These are phyloP conservation scores for Ispidina lecontei DNA, from an alignment of 2,797 vertebrate genomes.

Conservation along the genomic window DNA sequence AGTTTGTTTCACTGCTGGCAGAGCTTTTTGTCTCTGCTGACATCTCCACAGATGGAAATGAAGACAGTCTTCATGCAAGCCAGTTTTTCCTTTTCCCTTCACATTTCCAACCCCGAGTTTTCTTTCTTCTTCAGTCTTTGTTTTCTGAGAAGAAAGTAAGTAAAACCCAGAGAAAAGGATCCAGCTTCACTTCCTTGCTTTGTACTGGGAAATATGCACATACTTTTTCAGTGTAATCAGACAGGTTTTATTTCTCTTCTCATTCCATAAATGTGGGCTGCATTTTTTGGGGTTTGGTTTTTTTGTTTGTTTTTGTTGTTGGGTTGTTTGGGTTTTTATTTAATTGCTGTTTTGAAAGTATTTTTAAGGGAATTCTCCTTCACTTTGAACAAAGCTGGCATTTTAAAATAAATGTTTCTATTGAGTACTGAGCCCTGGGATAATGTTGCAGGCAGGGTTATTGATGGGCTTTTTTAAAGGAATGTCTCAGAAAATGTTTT, in stretches of 20 bases:
- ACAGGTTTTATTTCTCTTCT: background rate
- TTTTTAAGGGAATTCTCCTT: constrained; percentile 7
- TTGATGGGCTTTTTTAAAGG: background rate
- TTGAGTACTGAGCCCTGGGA: background rate
- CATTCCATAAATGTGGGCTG: background rate
- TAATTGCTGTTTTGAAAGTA: background rate
- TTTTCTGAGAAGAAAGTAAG: background rate
- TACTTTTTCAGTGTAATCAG: background rate
- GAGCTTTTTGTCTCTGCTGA: background rate
- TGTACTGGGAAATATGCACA: background rate
- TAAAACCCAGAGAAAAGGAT: background rate
- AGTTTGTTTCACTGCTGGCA: accelerated
- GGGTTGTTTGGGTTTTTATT: background rate
- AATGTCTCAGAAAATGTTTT: background rate
- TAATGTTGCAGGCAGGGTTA: background rate
- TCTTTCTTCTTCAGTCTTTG: background rate
- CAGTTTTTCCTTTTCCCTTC: background rate
- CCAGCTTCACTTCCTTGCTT: background rate
- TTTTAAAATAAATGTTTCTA: background rate
- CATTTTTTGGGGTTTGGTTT: background rate
- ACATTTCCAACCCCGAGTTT: accelerated
- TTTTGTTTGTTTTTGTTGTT: too few relatives aligned
- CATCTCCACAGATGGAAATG: background rate
- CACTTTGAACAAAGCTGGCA: background rate
- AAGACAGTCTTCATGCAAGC: background rate